Percentiles rank a stretch among this genome's conserved stretches.
These are phyloP conservation scores for Diogma glabrata DNA, from an alignment of 2,888 invertebrate species.

Conservation along the genomic window DNA sequence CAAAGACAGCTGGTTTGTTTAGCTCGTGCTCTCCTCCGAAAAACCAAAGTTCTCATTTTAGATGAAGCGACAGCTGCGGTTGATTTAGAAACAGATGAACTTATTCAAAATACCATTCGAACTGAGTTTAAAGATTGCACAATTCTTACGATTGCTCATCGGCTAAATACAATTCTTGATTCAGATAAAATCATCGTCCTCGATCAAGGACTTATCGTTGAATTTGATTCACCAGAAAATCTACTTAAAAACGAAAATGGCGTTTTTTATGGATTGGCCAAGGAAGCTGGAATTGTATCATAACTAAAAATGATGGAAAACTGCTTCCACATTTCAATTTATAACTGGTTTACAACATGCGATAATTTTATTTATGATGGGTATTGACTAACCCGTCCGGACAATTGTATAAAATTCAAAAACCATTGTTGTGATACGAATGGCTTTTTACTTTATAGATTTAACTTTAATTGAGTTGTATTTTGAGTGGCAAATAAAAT, in stretches of 20 bases:
- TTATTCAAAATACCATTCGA: constrained; percentile 41
- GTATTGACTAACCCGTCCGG: too few relatives aligned
- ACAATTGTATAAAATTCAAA: too few relatives aligned
- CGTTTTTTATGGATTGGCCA: constrained; percentile 39
- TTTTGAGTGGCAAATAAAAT: too few relatives aligned
- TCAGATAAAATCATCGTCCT: constrained; percentile 34
- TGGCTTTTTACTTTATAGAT: too few relatives aligned
- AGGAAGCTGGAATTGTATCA: constrained; percentile 11
- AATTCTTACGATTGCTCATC: constrained; percentile 48
- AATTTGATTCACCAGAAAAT: constrained; percentile 31
- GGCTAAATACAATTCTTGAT: constrained; percentile 41
- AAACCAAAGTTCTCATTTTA: constrained; percentile 38
- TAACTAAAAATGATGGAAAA: too few relatives aligned
- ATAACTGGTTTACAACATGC: too few relatives aligned
- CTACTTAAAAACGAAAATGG: constrained; percentile 30
- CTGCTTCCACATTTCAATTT: too few relatives aligned
- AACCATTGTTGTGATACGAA: too few relatives aligned
- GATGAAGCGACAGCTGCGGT: constrained; percentile 44
- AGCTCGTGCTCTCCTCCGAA: constrained; percentile 38
- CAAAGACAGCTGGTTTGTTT: constrained; percentile 41
- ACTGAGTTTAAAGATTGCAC: constrained; percentile 43
- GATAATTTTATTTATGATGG: too few relatives aligned
- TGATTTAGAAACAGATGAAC: constrained; percentile 42
- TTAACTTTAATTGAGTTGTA: too few relatives aligned
- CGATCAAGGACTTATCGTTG: constrained; percentile 32